Evolutionary conservation across 2,888 invertebrate genomes (phyloP), one percentile per base, ranked within the genome.

Genomic region (Dasypogon diadema): DNA sequence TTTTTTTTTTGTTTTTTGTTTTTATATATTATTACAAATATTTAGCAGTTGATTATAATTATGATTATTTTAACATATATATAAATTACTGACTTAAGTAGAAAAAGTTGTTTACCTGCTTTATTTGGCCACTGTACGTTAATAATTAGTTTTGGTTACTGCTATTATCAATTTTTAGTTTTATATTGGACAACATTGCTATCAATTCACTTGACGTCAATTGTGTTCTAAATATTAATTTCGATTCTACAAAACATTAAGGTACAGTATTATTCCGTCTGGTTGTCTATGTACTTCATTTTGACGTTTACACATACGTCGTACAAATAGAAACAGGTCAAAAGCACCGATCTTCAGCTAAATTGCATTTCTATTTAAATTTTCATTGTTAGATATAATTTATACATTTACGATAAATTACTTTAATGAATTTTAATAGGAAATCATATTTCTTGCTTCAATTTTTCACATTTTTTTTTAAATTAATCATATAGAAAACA

Each of bases 301-400:
- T 5, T 8, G 8, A 30, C 30, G 30, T 46, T 46, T 73, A 74
- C 48, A 22, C 22, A 83, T 83, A 83, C 83, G 81, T 83, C 82
- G 84, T 84, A 84, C 85, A 85, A 85, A 85, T 85, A 84, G 82
- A 84, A 84, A 83, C 84, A 85, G 82, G 86, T 84, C 83, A 85
- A 85, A 86, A 86, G 86, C 86, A 86, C 86, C 86, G 86, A 86
- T 86, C 84, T 86, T 86, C 86, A 86, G 86, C 86, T 86, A 86
- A 84, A 83, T 84, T 84, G 79, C 81, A 80, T 74, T 77, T 80
- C 77, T 77, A 79, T 77, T 79, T 77, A 75, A 78, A 77, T 79
- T 80, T 80, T 78, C 70, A 70, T 51, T 70, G 18, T 54, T 70
- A 54, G 75, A 79, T 74, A 77, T 75, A 56, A 75, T 56, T 65